phyloP scores from a whole-genome alignment of 1,140 invertebrate species.

The Cydia fagiglandana region DNA sequence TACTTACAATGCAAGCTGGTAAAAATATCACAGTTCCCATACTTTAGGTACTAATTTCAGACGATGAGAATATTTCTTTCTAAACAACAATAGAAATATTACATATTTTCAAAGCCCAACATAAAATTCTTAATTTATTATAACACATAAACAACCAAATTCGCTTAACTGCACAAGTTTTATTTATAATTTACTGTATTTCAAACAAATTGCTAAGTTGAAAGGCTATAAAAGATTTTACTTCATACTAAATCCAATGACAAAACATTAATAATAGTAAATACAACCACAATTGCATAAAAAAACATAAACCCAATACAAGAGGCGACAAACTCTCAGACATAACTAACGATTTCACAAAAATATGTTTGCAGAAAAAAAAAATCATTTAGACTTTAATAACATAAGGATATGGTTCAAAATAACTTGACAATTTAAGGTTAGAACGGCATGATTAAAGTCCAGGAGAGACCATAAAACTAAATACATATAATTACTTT shows the following conservation, averaged over 20 bases:
- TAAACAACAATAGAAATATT: not conserved
- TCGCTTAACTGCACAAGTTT: not conserved
- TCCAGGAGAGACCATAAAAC: constrained; percentile 7
- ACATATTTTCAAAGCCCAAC: not conserved
- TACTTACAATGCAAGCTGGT: too few species aligned
- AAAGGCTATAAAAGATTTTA: constrained; percentile 1
- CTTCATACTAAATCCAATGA: not conserved
- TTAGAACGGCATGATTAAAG: not conserved
- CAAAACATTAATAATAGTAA: not conserved
- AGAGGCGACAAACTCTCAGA: constrained; percentile 20
- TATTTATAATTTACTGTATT: not conserved
- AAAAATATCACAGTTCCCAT: too few species aligned
- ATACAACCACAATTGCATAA: constrained; percentile 3
- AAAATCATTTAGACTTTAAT: not conserved
- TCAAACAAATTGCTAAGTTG: not conserved
- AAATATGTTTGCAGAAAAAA: not conserved
- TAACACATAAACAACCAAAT: not conserved
- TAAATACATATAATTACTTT: constrained; percentile 31
- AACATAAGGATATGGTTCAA: not conserved
- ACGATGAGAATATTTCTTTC: not conserved
- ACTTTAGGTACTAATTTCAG: not conserved
- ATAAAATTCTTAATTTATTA: not conserved
- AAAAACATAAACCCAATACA: constrained; percentile 8
- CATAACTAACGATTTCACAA: constrained; percentile 4
- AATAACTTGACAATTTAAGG: not conserved